These are phyloP conservation scores for Pollenia labialis DNA, from an alignment of 2,888 invertebrate genomes.

Conservation along the genomic window DNA sequence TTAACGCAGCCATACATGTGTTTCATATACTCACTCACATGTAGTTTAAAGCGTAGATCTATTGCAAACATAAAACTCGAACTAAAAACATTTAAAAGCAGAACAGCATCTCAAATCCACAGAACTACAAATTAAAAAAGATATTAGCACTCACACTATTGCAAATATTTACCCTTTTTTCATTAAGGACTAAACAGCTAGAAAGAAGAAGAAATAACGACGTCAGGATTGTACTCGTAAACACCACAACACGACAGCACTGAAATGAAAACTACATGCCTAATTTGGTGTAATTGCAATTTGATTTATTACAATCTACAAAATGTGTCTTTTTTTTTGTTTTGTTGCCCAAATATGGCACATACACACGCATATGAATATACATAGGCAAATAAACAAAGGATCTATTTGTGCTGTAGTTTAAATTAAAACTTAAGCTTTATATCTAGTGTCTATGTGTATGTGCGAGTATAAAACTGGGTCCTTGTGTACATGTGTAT, in stretches of 20 bases:
- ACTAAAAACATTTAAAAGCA: constrained; percentile 30
- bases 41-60: not conserved
- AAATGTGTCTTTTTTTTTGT: constrained; percentile 80
- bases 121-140: constrained; percentile 32
- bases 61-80: not conserved
- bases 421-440: constrained; percentile 38
- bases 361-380: constrained; percentile 3
- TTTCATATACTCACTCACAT: not conserved
- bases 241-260: constrained; percentile 60
- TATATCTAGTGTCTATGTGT: not conserved
- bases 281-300: constrained; percentile 83
- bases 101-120: constrained; percentile 30
- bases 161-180: constrained; percentile 56
- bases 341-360: constrained; percentile 22
- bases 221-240: constrained; percentile 36
- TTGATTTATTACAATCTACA: constrained; percentile 83
- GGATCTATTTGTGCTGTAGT: constrained; percentile 30
- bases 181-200: constrained; percentile 16
- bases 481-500: not conserved
- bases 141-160: not conserved
- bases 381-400: constrained; percentile 15
- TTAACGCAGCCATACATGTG: constrained; percentile 55
- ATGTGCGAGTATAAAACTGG: not conserved
- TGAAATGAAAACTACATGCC: constrained; percentile 78
- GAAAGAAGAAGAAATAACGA: constrained; percentile 39